phyloP scores from a whole-genome alignment of 2,888 invertebrate species.

The Camptogramma bilineatum region DNA sequence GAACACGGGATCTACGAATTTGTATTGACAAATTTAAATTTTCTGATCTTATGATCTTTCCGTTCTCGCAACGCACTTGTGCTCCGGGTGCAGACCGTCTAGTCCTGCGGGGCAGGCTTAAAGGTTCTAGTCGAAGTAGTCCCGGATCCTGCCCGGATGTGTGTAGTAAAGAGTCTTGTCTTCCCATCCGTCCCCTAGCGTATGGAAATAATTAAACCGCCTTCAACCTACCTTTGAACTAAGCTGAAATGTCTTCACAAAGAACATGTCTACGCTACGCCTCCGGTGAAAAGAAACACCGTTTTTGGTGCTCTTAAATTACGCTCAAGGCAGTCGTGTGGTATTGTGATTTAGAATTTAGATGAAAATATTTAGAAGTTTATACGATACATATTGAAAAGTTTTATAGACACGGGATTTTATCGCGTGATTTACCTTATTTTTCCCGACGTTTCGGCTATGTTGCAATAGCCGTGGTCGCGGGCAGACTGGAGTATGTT shows the following conservation, averaged over 20 bases:
- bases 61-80: too few relatives aligned
- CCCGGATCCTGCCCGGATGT: slow-evolving; percentile 13
- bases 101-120: too few relatives aligned
- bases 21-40: too few relatives aligned
- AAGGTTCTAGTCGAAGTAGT: background rate
- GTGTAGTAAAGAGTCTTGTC: slow-evolving; percentile 49
- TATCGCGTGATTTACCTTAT: too few relatives aligned
- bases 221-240: slow-evolving; percentile 69
- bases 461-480: too few relatives aligned
- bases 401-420: too few relatives aligned
- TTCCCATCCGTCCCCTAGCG: slow-evolving; percentile 57
- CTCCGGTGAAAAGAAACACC: slow-evolving; percentile 66
- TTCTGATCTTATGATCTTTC: too few relatives aligned
- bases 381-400: too few relatives aligned
- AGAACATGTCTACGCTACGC: slow-evolving; percentile 62
- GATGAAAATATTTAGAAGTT: background rate
- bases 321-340: slow-evolving; percentile 10
- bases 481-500: too few relatives aligned
- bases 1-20: too few relatives aligned
- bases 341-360: background rate
- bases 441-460: too few relatives aligned
- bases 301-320: slow-evolving; percentile 24
- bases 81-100: too few relatives aligned
- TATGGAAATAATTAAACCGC: slow-evolving; percentile 76
- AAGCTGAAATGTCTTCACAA: slow-evolving; percentile 67